Base-by-base conservation (phyloP, 2,797 vertebrate genomes). In the Allochrocebus solatus region DNA sequence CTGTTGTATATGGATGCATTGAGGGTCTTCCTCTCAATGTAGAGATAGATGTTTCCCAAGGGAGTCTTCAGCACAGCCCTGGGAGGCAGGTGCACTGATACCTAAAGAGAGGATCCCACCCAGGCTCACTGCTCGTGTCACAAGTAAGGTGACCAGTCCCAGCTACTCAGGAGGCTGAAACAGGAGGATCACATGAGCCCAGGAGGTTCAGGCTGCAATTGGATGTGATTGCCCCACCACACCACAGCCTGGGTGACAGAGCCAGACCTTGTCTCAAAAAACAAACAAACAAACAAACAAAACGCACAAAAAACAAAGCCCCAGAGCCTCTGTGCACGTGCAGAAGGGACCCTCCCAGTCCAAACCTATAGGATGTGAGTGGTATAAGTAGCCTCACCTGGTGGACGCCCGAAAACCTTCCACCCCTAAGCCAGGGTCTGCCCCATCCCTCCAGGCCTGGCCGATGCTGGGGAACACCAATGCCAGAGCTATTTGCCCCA, bases 1-100 rank as follows among this genome's bases (percentile, higher is more conserved):
- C 26, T 3, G 0, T 0, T 30, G 24, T 2, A 5, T 4, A 3
- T 1, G 4, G 67, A 16, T 4, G 21, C 13, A 22, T 3, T 7
- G 16, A 3, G 41, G 82, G 26, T 30, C 24, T 41, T 59, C 36
- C 28, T 4, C 61, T 64, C 11, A 14, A 36, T 8, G 17, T 1
- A 9, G 41, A 16, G 0, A 2, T 0, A 9, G 46, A 0, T 1
- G 8, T 48, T 48, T 84, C 8, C n/a, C 43, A 2, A 39, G 33
- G 17, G 22, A 17, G 6, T 33, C 61, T 5, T 2, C 0, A 14
- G 26, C 9, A 1, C 39, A 4, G 28, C 8, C 43, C 19, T 28
- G 7, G 26, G 2, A 11, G 1, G 59, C 74, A 26, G 36, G 22
- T 11, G 43, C 83, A 30, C 4, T 1, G n/a, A 70, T 8, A 30